Conservation (phyloP, 2,888 invertebrate genomes). For the Chalcis sispes region DNA sequence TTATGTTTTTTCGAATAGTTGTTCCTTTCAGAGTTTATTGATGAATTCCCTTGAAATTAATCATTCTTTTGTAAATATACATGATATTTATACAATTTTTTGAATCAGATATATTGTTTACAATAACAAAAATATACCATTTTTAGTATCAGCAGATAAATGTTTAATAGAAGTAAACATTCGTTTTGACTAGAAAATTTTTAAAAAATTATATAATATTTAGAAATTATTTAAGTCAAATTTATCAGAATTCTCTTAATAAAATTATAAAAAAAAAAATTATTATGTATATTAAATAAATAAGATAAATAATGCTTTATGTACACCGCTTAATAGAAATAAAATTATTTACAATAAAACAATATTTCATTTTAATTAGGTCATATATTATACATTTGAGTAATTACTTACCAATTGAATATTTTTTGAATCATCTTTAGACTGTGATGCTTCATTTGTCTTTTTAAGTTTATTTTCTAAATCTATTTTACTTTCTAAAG, state of each 20-base stretch:
- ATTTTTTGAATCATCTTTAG: slow-evolving; percentile 52
- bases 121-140: background rate
- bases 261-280: background rate
- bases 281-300: slow-evolving; percentile 6
- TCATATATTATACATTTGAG: no score
- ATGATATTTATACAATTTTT: slow-evolving; percentile 34
- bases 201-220: background rate
- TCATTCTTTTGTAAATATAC: slow-evolving; percentile 36
- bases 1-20: slow-evolving; percentile 11
- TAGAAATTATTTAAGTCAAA: background rate
- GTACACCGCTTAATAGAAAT: no score
- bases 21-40: slow-evolving; percentile 4
- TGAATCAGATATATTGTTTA: background rate
- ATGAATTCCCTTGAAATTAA: slow-evolving; percentile 20
- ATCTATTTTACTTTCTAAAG: slow-evolving; percentile 78
- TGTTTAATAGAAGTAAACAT: background rate
- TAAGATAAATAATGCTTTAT: no score
- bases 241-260: background rate
- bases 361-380: no score
- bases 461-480: slow-evolving; percentile 79
- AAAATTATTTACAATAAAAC: no score
- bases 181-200: slow-evolving; percentile 38
- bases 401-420: no score
- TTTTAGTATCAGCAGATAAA: no score
- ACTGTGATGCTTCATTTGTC: slow-evolving; percentile 75